phyloP scores from a whole-genome alignment of 1,140 invertebrate species.

The Scaptomyza graminum region DNA sequence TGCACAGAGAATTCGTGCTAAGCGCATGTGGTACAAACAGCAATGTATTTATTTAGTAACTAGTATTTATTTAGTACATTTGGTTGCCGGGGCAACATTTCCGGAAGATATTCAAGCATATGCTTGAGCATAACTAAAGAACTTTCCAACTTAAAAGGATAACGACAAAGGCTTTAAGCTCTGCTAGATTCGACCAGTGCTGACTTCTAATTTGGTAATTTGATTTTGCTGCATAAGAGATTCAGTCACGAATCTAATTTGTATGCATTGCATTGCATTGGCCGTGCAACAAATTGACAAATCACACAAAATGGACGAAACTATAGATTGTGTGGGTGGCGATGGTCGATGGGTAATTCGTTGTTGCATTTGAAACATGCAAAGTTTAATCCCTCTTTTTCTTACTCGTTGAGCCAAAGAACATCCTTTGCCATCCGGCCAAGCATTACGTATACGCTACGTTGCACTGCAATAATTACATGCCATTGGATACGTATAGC shows the following conservation, averaged over 20 bases:
- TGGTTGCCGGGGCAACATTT: not conserved
- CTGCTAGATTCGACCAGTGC: not conserved
- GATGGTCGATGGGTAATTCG: constrained; percentile 26
- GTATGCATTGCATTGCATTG: too few relatives aligned
- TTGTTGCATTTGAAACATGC: constrained; percentile 38
- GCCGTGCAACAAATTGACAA: constrained; percentile 49
- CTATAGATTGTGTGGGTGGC: constrained; percentile 33
- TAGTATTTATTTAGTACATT: constrained; percentile 53
- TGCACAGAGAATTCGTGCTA: constrained; percentile 36
- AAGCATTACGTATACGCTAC: constrained; percentile 80
- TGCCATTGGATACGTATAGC: constrained; percentile 68
- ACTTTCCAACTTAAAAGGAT: too few relatives aligned
- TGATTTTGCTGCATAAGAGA: not conserved
- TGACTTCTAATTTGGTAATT: not conserved
- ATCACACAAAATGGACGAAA: constrained; percentile 42
- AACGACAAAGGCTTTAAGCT: not conserved
- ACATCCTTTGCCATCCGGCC: constrained; percentile 60
- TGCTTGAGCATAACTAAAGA: not conserved
- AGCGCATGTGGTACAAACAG: constrained; percentile 45
- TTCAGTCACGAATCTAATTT: not conserved
- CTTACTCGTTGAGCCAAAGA: not conserved
- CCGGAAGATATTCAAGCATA: not conserved
- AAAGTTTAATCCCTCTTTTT: constrained; percentile 11
- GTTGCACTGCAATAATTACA: constrained; percentile 81
- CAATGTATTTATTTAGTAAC: constrained; percentile 9